Evolutionary conservation across 2,797 vertebrate species (phyloP), one percentile per base, ranked within the genome.

Genomic region (Ceryle rudis): DNA sequence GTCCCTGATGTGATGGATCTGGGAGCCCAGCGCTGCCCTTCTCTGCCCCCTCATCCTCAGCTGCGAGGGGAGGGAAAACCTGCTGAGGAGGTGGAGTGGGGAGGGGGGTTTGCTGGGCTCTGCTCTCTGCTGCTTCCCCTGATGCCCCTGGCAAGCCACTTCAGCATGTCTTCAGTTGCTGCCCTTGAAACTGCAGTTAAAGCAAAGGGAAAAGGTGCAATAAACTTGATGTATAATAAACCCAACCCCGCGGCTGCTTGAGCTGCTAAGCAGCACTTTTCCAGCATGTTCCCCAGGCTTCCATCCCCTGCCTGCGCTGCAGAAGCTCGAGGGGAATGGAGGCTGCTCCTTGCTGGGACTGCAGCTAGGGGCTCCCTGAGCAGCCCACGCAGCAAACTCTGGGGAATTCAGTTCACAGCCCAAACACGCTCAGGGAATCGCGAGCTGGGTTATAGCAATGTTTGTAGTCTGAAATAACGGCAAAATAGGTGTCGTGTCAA

Each of bases 381-480:
- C 26, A 54, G 33, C 60, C 31, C 9, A 1, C 6, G 14, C 7
- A 6, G n/a, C n/a, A 21, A 35, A 39, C 5, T 1, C 7, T 3
- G 1, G 31, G 7, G 39, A 31, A 22, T 16, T 44, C 3, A 2
- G 19, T 14, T 44, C 28, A 19, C 33, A 55, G 41, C 66, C 74
- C 41, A 2, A 16, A 6, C 2, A 2, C 2, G 0, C 39, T 19
- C 13, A 0, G 11, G 7, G 42, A n/a, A 8, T 23, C 57, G 17
- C 1, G 2, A 17, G 51, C 31, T 14, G 60, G 29, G 22, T 41
- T 33, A 1, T 3, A 10, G 19, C 8, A 52, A 15, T 10, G 44
- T 62, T 60, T 37, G 65, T 14, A 49, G 41, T 17, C 46, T 39
- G 49, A 77, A 80, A 28, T 6, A 69, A 6, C 0, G 12, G 42